Evolutionary conservation across 92 coral and sea anemone species (phyloP), one percentile per base, ranked within the genome.

Genomic region (Desmophyllum pertusum): DNA sequence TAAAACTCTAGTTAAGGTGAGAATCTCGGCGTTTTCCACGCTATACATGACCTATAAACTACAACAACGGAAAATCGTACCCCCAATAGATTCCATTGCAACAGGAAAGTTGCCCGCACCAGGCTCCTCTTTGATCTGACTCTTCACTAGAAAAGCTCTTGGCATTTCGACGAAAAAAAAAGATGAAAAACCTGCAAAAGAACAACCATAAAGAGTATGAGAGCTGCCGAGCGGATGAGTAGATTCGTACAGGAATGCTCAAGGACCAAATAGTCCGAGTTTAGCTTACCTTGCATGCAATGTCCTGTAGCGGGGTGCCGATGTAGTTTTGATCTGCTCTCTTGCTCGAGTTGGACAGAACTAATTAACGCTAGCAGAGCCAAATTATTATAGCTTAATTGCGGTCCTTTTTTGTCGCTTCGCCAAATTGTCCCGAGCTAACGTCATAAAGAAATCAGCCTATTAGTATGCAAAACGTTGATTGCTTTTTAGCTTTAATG

Each of bases 381-480:
- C 6, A 23, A 19, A 27, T 31, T 10, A 31, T 48, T 50, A 15
- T 17, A 35, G 6, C 11, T 11, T 50, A 75, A 75, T 75, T 75
- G 62, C 62, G 40, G 64, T 50, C 18, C 17, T n/a, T 17, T 66
- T 14, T 31, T 68, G 52, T 68, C 33, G 41, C 23, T 30, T 18
- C 39, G 42, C 71, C 2, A 33, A 33, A 66, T 40, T 1, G 25
- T 15, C 27, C 11, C n/a, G 25, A 15, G 25, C 37, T 18, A 18
- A 46, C 78, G 62, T 42, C 31, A 45, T 4, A 73, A 30, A 73
- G 78, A 45, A 11, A 30, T 25, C 30, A 18, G 36, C 41, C 7
- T 9, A 75, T 75, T 75, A 75, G 33, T 7, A 74, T 75, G 62
- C 62, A 31, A 50, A 50, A 48, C 25, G 18, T 3, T 75, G 37